A percentile compares a stretch with the other conserved stretches of the same genome.
These are phyloP conservation scores for Oxycera nigricornis DNA, from an alignment of 2,888 invertebrate genomes.

Conservation along the genomic window DNA sequence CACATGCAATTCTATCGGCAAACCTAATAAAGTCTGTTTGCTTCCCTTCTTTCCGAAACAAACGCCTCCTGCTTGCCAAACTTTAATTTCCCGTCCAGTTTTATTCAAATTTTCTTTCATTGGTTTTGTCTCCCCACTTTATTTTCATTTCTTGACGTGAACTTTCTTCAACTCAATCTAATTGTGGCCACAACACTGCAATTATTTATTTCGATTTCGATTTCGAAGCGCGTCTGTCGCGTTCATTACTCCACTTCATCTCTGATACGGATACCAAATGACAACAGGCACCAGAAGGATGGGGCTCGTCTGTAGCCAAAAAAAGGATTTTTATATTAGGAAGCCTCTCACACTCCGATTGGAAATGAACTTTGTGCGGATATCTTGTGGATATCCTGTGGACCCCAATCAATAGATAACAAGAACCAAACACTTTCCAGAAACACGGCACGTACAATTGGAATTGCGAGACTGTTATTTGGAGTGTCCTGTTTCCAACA, in stretches of 20 bases:
- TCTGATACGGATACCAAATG: slow-evolving; percentile 24
- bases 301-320: not conserved
- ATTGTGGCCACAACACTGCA: slow-evolving; percentile 35
- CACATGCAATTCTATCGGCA: too few relatives aligned
- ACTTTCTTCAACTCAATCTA: slow-evolving; percentile 33
- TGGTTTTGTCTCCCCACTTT: slow-evolving; percentile 4
- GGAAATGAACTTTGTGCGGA: slow-evolving; percentile 18
- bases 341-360: slow-evolving; percentile 20
- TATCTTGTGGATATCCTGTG: slow-evolving; percentile 36
- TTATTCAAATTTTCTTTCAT: slow-evolving; percentile 33
- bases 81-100: slow-evolving; percentile 9
- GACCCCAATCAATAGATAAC: slow-evolving; percentile 40
- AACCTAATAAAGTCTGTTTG: too few relatives aligned
- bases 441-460: slow-evolving; percentile 34
- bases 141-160: slow-evolving; percentile 29
- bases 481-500: not conserved
- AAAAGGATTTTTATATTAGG: slow-evolving; percentile 21
- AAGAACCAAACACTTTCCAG: slow-evolving; percentile 34
- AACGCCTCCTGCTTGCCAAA: not conserved
- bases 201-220: slow-evolving; percentile 40
- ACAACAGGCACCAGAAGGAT: slow-evolving; percentile 11
- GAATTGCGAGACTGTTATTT: slow-evolving; percentile 30
- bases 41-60: not conserved
- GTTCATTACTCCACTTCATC: slow-evolving; percentile 27
- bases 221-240: slow-evolving; percentile 14